Evolutionary conservation across 2,888 invertebrate species (phyloP), one percentile per base, ranked within the genome.

Genomic region (Hirtodrosophila histrioides): DNA sequence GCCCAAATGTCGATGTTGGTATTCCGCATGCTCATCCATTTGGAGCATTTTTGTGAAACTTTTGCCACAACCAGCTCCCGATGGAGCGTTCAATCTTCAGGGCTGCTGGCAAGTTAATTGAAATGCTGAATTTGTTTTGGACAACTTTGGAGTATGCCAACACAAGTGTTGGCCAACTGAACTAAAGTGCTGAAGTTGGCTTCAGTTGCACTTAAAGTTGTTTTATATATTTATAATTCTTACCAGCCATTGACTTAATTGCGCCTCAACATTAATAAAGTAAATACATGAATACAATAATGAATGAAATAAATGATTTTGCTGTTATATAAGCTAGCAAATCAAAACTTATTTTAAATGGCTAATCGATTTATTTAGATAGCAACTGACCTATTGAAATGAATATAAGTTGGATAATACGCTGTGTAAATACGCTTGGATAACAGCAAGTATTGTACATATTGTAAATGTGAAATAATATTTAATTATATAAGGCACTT

Each of bases 51-150:
- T 56, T 43, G 36, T 31, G n/a, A 67, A 69, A 55, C 55, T 63
- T 68, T 53, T 29, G 44, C 55, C 41, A 36, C 54, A 33, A 9
- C 35, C 62, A 56, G 50, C 60, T 77, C 80, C 80, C 81, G 51
- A 43, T 50, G 86, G 86, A 76, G 53, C 66, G 58, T 55, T 81
- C 76, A 73, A 81, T 81, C 81, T 81, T 81, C 75, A 29, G 69
- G 45, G 66, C 24, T 58, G 44, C 72, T 50, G 53, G 61, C 54
- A 69, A 73, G 76, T 78, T 81, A 81, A 81, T 85, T 81, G 81
- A 81, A 81, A 81, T 85, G 69, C 79, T 66, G 76, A 73, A 81
- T 81, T 73, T 68, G 75, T 67, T 74, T 76, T 64, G 57, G 39
- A 61, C 62, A 65, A 65, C 61, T 74, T 74, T 48, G 45, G 40